Evolutionary conservation across 2,888 invertebrate genomes (phyloP).

Genomic region (Plemyria rubiginata): DNA sequence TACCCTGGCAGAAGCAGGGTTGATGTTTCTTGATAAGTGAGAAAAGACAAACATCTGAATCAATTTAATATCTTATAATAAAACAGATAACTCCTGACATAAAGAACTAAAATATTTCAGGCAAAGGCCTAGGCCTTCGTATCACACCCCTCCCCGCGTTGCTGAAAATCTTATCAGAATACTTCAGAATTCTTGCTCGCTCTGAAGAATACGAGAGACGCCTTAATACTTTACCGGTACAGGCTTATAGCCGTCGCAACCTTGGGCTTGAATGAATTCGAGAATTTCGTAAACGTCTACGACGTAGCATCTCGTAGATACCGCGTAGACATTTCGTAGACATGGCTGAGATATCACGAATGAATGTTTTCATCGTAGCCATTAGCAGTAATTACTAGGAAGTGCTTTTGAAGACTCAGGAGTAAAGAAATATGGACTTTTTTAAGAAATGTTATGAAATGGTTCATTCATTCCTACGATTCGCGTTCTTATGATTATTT

Average conservation of each 20-base stretch:
- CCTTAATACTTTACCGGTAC: background rate
- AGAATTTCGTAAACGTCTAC: constrained; percentile 19
- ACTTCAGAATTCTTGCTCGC: background rate
- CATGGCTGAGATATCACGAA: constrained; percentile 3
- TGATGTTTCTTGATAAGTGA: no score
- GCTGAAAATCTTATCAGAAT: background rate
- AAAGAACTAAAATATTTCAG: no score
- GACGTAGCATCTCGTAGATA: constrained; percentile 11
- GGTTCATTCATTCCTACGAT: background rate
- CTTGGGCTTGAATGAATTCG: constrained; percentile 5
- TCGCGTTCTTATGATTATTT: no score
- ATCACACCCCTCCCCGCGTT: no score
- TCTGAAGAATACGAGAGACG: background rate
- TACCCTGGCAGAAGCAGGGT: no score
- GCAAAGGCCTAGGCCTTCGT: no score
- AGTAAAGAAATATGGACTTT: background rate
- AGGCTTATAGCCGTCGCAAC: background rate
- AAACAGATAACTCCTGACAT: no score
- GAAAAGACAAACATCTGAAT: no score
- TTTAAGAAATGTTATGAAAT: background rate
- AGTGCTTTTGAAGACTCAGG: background rate
- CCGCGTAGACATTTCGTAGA: constrained; percentile 14
- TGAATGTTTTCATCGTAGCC: constrained; percentile 7
- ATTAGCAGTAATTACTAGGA: constrained; percentile 16
- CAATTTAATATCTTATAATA: no score